phyloP scores from a whole-genome alignment of 2,797 vertebrate species.

The Brachymystax lenok region DNA sequence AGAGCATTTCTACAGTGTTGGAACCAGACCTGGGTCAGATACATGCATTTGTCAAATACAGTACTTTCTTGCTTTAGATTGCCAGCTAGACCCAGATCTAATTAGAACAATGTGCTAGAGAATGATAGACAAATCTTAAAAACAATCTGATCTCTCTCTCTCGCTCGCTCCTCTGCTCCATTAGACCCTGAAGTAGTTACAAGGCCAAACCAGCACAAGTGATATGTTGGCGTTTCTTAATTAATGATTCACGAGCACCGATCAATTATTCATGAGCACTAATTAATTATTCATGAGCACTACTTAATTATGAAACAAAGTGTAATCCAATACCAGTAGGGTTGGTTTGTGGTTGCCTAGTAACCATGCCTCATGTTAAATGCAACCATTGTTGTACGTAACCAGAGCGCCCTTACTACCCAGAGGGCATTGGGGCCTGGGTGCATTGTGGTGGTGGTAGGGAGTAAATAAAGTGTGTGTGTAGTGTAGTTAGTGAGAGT shows the following conservation, averaged over 20 bases:
- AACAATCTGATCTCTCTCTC: no score
- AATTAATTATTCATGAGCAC: constrained; percentile 78
- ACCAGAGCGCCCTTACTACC: constrained; percentile 62
- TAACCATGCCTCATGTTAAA: constrained; percentile 78
- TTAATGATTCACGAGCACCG: constrained; percentile 70
- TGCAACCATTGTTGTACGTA: constrained; percentile 74
- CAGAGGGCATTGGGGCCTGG: constrained; percentile 49
- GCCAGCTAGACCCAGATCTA: no score
- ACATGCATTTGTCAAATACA: no score
- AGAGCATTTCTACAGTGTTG: no score
- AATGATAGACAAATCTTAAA: no score
- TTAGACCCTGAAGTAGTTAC: neutral
- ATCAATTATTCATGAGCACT: constrained; percentile 51
- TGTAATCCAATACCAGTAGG: constrained; percentile 77
- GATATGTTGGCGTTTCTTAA: constrained; percentile 56
- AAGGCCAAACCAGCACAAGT: constrained; percentile 7
- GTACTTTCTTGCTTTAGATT: no score
- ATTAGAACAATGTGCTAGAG: no score
- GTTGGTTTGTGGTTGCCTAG: constrained; percentile 75
- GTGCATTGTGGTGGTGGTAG: constrained; percentile 53
- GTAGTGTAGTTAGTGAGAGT: neutral
- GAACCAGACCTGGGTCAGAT: no score
- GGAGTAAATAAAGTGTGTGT: constrained; percentile 65
- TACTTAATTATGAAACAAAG: constrained; percentile 81
- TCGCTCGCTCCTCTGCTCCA: neutral